A percentile compares a stretch with the other conserved stretches of the same genome.
Conservation (phyloP, 2,797 vertebrate genomes). For the Malacoraja senta region DNA sequence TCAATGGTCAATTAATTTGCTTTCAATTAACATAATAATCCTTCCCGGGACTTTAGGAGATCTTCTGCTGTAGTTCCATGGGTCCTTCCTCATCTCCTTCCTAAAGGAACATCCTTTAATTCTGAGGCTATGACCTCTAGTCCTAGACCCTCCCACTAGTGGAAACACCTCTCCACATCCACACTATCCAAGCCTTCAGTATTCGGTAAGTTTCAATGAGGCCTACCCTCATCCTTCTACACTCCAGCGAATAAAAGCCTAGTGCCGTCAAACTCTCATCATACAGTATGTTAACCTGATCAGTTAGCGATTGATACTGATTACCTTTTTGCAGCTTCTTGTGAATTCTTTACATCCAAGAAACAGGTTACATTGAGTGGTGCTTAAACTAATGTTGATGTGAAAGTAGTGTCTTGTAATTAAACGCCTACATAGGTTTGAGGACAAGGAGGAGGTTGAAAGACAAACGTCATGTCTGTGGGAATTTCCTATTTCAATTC, state of each 20-base stretch:
- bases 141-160: too few relatives aligned
- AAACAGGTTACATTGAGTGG: neutral
- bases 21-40: neutral
- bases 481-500: constrained; percentile 32
- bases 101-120: too few relatives aligned
- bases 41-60: neutral
- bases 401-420: neutral
- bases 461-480: constrained; percentile 8
- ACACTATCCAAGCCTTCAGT: too few relatives aligned
- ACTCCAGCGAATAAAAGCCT: too few relatives aligned
- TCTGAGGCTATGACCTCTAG: too few relatives aligned
- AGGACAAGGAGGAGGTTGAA: constrained; percentile 9
- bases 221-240: too few relatives aligned
- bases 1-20: neutral
- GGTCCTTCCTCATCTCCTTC: neutral
- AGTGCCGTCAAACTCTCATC: too few relatives aligned
- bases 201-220: too few relatives aligned
- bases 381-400: neutral
- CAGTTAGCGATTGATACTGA: neutral
- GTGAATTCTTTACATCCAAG: neutral
- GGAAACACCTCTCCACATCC: too few relatives aligned
- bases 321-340: neutral
- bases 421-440: neutral
- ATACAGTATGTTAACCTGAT: neutral
- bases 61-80: neutral